Evolutionary conservation across 2,797 vertebrate genomes (phyloP), one percentile per base, ranked within the genome.

Genomic region (Sciurus vulgaris): DNA sequence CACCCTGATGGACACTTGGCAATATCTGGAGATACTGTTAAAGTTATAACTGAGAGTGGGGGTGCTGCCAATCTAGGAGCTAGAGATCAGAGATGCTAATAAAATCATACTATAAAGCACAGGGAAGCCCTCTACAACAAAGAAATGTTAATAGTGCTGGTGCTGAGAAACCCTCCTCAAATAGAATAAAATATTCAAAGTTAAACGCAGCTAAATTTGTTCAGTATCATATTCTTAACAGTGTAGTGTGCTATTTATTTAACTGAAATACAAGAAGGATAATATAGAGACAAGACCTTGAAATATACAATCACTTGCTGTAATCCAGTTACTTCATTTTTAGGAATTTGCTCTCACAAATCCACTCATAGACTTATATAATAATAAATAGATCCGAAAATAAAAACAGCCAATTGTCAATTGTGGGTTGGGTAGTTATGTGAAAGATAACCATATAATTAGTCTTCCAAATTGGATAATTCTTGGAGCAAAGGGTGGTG

Each of bases 371-470:
- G 14, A 86, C 76, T 89, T 92, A 70, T 30, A 1, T 54, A 81
- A 81, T 20, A 49, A 26, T 28, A 70, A 94, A 83, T 28, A 93
- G 26, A 79, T 84, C 67, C 65, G 70, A 89, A 91, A 82, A 86
- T 93, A 22, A 78, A 95, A 95, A 63, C 12, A 59, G 20, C 14
- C 65, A 93, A 85, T 63, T 33, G 41, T 30, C 26, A 65, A 11
- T 47, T 82, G 7, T 51, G 82, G 47, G 4, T 86, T 86, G 24
- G 30, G 11, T 35, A 26, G 86, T 51, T 81, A 88, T 4, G 74
- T 69, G 20, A 87, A 87, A 86, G 22, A 35, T 91, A 7, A 91
- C 30, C 63, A 44, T 35, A 67, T 22, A 63, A 70, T 89, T 92
- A 82, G 51, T 63, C 38, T 74, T 79, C 59, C 59, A 61, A 77